Evolutionary conservation across 2,113 vertebrate genomes (phyloP).

Genomic region (Psilopsiagon aymara): DNA sequence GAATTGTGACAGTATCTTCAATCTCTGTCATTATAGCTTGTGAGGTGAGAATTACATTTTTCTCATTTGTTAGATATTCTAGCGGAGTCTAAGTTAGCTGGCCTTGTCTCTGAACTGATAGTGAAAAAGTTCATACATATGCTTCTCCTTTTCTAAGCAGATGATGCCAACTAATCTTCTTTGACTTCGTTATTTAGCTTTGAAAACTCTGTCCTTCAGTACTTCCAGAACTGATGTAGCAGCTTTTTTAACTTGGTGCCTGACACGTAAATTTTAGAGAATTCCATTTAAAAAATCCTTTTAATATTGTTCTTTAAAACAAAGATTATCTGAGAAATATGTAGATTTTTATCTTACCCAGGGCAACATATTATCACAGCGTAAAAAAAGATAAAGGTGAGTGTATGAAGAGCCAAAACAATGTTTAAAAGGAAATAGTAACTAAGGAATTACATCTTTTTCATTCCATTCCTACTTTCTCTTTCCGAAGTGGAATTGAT

Average conservation of each 20-base stretch:
- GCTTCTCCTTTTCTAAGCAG: not conserved
- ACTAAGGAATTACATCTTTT: not conserved
- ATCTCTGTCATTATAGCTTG: not conserved
- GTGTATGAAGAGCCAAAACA: not conserved
- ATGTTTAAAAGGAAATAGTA: not conserved
- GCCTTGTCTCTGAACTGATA: not conserved
- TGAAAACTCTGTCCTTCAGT: not conserved
- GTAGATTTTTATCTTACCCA: not conserved
- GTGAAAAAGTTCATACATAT: not conserved
- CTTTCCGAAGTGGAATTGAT: not conserved
- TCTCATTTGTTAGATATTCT: not conserved
- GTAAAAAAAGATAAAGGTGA: not conserved
- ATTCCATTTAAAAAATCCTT: not conserved
- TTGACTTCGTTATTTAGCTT: not conserved
- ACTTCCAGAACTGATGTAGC: not conserved
- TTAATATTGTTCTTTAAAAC: not conserved
- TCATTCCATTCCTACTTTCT: not conserved
- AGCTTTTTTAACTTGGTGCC: not conserved
- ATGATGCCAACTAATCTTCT: not conserved
- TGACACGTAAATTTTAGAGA: not conserved
- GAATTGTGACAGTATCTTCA: not conserved
- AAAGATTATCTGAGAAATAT: not conserved
- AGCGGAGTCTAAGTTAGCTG: not conserved
- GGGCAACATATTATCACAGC: not conserved
- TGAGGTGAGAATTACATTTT: not conserved